phyloP scores from a whole-genome alignment of 1,140 invertebrate genomes.

The Delia radicum region DNA sequence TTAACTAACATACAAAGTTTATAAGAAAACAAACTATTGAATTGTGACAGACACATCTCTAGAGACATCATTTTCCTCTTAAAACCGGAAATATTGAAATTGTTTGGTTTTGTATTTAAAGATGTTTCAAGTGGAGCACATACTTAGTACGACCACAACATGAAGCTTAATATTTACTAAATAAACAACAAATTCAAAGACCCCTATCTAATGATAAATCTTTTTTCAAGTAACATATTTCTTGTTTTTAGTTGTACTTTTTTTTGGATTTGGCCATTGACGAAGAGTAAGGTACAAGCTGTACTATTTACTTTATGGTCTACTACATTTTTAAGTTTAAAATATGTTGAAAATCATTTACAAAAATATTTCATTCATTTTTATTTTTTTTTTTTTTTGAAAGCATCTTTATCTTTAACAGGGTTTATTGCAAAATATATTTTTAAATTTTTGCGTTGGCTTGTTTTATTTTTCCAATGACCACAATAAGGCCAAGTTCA shows the following conservation, averaged over 20 bases:
- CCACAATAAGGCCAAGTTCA: slow-evolving; percentile 1
- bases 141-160: too few relatives aligned
- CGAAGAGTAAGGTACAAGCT: not conserved
- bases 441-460: not conserved
- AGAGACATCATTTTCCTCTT: not conserved
- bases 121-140: not conserved
- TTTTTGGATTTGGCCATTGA: not conserved
- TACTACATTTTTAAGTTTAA: not conserved
- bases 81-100: slow-evolving; percentile 1
- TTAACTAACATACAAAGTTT: too few relatives aligned
- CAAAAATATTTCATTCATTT: not conserved
- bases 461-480: not conserved
- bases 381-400: not conserved
- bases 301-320: not conserved
- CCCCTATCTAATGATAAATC: not conserved
- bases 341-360: not conserved
- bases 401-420: not conserved
- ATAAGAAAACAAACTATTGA: not conserved
- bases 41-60: not conserved
- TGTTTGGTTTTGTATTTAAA: not conserved
- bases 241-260: not conserved
- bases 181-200: not conserved
- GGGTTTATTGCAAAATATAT: not conserved
- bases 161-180: not conserved
- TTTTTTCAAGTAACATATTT: not conserved